A percentile compares a stretch with the other conserved stretches of the same genome.
These are phyloP conservation scores for Serranus cabrilla DNA, from an alignment of 2,797 vertebrate genomes.

Conservation along the genomic window DNA sequence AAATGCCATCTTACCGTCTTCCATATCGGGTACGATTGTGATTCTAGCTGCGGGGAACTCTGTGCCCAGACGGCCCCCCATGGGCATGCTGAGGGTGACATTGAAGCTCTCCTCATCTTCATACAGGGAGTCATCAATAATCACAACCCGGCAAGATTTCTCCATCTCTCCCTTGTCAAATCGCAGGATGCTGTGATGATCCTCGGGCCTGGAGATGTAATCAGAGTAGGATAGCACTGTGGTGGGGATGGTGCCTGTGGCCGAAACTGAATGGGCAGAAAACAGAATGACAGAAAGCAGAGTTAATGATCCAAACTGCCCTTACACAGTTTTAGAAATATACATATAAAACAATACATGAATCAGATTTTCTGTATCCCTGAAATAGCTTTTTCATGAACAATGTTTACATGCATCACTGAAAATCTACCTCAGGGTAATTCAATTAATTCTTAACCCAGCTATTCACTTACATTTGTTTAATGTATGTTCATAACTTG, in stretches of 20 bases:
- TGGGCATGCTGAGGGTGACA: conserved; percentile 92
- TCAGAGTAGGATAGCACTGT: conserved; percentile 96
- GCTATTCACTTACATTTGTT: not conserved
- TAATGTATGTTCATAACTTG: not conserved
- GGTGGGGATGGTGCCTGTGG: conserved; percentile 91
- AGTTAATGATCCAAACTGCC: conserved; percentile 26
- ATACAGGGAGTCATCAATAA: conserved; percentile 96
- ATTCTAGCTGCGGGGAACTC: conserved; percentile 87
- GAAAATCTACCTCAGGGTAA: not conserved
- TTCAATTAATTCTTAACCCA: not conserved
- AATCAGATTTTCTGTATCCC: not conserved
- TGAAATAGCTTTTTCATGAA: not conserved
- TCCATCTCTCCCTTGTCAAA: conserved; percentile 93
- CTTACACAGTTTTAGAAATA: not conserved
- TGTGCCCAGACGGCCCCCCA: conserved; percentile 91
- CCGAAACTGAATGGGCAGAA: conserved; percentile 72
- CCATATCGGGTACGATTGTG: conserved; percentile 90
- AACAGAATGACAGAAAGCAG: conserved; percentile 32
- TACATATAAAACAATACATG: not conserved
- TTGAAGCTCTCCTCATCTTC: conserved; percentile 94
- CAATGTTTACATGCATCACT: conserved; percentile 2
- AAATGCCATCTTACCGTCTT: conserved; percentile 90
- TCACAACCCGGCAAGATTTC: conserved; percentile 89
- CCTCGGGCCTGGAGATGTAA: conserved; percentile 95
- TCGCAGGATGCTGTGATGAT: conserved; percentile 92